phyloP scores from a whole-genome alignment of 2,113 vertebrate genomes.

The Panurus biarmicus region DNA sequence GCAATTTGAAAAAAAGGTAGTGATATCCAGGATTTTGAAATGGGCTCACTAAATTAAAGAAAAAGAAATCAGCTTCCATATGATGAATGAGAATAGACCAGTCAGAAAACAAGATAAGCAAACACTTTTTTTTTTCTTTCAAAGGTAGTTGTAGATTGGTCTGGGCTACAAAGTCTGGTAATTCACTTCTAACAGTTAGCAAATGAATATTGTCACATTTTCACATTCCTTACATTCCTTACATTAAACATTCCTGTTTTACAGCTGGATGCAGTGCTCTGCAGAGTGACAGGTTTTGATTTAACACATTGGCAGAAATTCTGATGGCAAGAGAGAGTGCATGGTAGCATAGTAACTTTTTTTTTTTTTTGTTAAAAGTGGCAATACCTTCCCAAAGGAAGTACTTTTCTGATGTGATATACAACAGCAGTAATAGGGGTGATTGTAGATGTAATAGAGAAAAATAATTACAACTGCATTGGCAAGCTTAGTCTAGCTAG shows the following conservation, averaged over 20 bases:
- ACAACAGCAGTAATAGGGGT: neutral
- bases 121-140: neutral
- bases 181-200: neutral
- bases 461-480: conserved; percentile 56
- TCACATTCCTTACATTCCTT: no score
- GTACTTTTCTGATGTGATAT: neutral
- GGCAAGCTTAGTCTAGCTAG: neutral
- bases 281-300: neutral
- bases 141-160: neutral
- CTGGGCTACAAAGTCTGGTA: neutral
- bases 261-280: neutral
- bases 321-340: neutral
- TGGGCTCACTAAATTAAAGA: neutral
- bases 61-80: neutral
- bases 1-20: neutral
- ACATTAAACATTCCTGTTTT: neutral
- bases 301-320: neutral
- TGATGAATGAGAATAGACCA: neutral
- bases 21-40: neutral
- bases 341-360: neutral
- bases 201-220: neutral
- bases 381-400: neutral
- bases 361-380: conserved; percentile 5
- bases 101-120: neutral
- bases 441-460: conserved; percentile 28